A percentile compares a stretch with the other conserved stretches of the same genome.
Conservation (phyloP, 92 coral and sea anemone genomes). For the Phenganax subtilis region DNA sequence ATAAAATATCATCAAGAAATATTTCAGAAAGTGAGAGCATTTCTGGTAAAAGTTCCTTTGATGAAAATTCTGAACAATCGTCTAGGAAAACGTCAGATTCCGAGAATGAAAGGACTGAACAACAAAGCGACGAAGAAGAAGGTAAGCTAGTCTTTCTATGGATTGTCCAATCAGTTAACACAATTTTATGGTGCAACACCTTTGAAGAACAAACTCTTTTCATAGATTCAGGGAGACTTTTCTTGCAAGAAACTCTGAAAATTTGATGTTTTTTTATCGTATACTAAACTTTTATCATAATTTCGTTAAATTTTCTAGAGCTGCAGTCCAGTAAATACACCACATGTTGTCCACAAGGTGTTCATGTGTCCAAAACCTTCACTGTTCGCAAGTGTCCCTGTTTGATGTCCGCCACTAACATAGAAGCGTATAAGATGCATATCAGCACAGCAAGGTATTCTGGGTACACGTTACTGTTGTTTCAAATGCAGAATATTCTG, state of each 20-base stretch:
- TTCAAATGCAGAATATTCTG: background rate
- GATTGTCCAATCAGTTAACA: background rate
- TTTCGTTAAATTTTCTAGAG: background rate
- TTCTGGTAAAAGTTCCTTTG: no score
- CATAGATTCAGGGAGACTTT: no score
- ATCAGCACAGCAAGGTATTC: conserved; percentile 2
- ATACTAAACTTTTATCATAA: no score
- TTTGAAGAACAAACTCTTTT: no score
- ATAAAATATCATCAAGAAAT: no score
- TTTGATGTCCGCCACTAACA: conserved; percentile 2
- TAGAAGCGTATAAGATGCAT: conserved; percentile 29
- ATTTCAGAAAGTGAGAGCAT: no score
- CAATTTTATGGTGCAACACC: background rate
- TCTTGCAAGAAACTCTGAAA: no score
- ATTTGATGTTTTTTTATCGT: no score
- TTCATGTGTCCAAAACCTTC: conserved; percentile 10
- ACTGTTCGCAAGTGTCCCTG: conserved; percentile 9
- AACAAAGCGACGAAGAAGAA: background rate
- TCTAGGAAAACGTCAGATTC: background rate
- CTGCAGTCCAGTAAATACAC: background rate
- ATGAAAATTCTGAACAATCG: background rate
- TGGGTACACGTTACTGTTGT: background rate
- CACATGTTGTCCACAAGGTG: conserved; percentile 30
- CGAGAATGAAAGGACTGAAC: background rate
- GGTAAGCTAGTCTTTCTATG: background rate